Evolutionary conservation across 1,140 invertebrate genomes (phyloP).

Genomic region (Pseudomyrmex flavicornis): DNA sequence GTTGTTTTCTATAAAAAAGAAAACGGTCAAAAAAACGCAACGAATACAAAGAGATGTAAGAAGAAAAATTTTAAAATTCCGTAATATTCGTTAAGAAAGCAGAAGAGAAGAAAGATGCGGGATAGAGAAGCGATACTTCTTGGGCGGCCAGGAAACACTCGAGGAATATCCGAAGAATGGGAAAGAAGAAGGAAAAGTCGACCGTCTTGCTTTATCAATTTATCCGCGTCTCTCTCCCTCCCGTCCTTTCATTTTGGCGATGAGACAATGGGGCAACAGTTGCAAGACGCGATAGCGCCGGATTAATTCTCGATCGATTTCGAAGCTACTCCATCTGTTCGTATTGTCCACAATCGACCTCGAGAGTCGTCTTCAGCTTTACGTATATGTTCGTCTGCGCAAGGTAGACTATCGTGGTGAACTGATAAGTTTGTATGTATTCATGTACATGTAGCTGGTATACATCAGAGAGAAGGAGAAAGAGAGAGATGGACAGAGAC

Average conservation of each 20-base stretch:
- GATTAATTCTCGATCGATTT: slow-evolving; percentile 75
- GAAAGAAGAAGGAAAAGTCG: slow-evolving; percentile 61
- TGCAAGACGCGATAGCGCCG: slow-evolving; percentile 73
- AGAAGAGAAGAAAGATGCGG: not conserved
- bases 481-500: too few species aligned
- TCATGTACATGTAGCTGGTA: too few species aligned
- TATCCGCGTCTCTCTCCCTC: slow-evolving; percentile 35
- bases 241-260: slow-evolving; percentile 64
- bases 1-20: not conserved
- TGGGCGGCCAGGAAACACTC: not conserved
- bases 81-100: slow-evolving; percentile 29
- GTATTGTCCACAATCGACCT: slow-evolving; percentile 51
- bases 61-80: not conserved
- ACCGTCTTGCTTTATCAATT: slow-evolving; percentile 54
- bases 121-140: slow-evolving; percentile 5
- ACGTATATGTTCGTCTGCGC: slow-evolving; percentile 8
- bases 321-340: slow-evolving; percentile 49
- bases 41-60: too few species aligned
- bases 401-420: slow-evolving; percentile 6
- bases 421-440: not conserved
- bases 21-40: not conserved
- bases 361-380: slow-evolving; percentile 36
- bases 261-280: slow-evolving; percentile 73
- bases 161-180: not conserved
- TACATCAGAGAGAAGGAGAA: too few species aligned